Conservation (phyloP, 1,140 invertebrate genomes). For the Leptinotarsa lineolata region DNA sequence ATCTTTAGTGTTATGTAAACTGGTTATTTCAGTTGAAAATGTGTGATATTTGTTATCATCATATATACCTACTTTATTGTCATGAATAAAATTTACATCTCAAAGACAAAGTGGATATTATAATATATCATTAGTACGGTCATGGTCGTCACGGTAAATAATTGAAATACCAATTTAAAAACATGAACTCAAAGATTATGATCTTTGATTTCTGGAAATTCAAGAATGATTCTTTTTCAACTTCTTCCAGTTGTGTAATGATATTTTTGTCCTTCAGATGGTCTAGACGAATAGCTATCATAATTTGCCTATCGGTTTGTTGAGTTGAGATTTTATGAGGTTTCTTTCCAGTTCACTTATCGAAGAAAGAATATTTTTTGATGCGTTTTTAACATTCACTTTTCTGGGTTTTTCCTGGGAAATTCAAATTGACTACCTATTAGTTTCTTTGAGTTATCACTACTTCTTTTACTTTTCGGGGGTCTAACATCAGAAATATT, state of each 20-base stretch:
- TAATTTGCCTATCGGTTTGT: constrained; percentile 31
- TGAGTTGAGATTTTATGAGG: constrained; percentile 31
- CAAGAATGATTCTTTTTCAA: too few relatives aligned
- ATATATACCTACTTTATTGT: too few relatives aligned
- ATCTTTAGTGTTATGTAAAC: too few relatives aligned
- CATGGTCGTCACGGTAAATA: too few relatives aligned
- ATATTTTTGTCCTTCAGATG: constrained; percentile 26
- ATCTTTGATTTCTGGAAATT: too few relatives aligned
- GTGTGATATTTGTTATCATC: too few relatives aligned
- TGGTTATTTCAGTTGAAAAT: too few relatives aligned
- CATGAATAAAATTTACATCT: too few relatives aligned
- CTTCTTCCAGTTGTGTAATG: constrained; percentile 27
- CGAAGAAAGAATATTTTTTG: not conserved
- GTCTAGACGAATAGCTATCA: constrained; percentile 34
- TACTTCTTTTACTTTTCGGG: constrained; percentile 2
- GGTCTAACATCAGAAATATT: not conserved
- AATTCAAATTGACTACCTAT: not conserved
- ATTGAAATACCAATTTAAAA: too few relatives aligned
- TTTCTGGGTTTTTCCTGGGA: constrained; percentile 4
- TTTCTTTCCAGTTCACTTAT: constrained; percentile 30
- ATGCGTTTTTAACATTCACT: constrained; percentile 9
- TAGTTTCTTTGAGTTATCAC: not conserved
- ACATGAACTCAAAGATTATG: too few relatives aligned
- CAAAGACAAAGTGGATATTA: too few relatives aligned
- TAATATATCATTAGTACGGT: too few relatives aligned